Percentiles rank a stretch among this genome's conserved stretches.
phyloP scores from a whole-genome alignment of 2,113 vertebrate species.

The Pampusana beccarii region DNA sequence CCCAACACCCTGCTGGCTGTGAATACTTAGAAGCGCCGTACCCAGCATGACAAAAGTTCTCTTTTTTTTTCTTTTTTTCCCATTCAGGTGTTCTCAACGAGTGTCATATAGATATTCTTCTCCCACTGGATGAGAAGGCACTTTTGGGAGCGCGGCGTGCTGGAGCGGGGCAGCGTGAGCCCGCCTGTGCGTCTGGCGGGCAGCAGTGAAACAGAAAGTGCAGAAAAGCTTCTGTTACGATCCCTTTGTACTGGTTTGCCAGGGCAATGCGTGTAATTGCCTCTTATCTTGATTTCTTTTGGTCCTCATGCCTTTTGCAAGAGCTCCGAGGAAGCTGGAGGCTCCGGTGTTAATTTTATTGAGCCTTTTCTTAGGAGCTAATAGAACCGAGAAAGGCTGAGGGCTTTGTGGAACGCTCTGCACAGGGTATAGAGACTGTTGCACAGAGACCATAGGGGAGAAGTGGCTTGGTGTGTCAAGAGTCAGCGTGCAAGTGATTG shows the following conservation, averaged over 20 bases:
- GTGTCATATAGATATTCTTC: background rate
- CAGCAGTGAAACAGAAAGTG: background rate
- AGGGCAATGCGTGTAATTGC: background rate
- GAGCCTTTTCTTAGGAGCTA: background rate
- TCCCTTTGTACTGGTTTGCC: background rate
- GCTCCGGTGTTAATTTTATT: background rate
- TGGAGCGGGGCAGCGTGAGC: rapidly evolving
- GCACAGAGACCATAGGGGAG: background rate
- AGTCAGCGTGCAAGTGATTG: background rate
- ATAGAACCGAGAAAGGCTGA: background rate
- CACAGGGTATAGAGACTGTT: background rate
- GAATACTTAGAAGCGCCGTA: background rate
- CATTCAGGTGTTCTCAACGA: background rate
- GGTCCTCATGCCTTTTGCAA: background rate
- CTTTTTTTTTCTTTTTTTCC: background rate
- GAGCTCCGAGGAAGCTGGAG: background rate
- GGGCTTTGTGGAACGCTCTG: background rate
- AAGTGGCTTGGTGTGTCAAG: background rate
- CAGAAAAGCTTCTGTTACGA: background rate
- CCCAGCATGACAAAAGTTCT: background rate
- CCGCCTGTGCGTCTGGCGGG: rapidly evolving
- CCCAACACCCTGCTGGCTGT: background rate
- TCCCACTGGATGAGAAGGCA: background rate
- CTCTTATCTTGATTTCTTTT: background rate
- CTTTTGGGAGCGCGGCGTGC: rapidly evolving